Evolutionary conservation across 2,113 vertebrate species (phyloP).

Genomic region (Chloropsis hardwickii): DNA sequence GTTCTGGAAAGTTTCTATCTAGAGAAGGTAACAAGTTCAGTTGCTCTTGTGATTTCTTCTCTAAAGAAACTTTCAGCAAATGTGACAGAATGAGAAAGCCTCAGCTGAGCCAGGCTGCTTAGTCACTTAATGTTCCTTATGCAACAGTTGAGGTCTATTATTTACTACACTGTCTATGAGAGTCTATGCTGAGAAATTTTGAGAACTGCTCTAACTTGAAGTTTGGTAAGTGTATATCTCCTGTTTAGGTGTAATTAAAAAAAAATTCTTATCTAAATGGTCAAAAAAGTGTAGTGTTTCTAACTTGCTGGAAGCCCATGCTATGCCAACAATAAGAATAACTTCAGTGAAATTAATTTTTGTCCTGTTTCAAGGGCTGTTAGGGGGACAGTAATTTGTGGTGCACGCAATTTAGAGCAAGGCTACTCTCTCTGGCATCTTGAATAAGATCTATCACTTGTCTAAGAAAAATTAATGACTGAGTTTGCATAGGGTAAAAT

Average conservation of each 20-base stretch:
- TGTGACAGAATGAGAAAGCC: neutral
- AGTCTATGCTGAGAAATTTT: neutral
- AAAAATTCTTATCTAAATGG: neutral
- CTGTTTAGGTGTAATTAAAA: neutral
- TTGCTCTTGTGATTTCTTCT: neutral
- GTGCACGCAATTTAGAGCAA: neutral
- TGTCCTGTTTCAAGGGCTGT: neutral
- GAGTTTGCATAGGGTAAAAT: neutral
- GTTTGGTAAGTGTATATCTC: rapidly evolving
- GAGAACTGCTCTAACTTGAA: neutral
- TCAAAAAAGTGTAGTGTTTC: neutral
- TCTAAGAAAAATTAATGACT: neutral
- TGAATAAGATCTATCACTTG: neutral
- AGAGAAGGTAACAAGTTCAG: neutral
- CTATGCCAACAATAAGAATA: neutral
- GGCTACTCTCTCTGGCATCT: neutral
- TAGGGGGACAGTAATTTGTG: neutral
- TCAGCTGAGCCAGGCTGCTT: neutral
- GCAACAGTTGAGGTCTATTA: neutral
- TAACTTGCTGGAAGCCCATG: neutral
- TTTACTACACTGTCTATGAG: neutral
- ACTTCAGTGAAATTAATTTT: neutral
- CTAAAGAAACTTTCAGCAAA: neutral
- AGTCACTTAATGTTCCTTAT: neutral
- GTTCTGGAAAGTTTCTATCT: neutral